phyloP scores from a whole-genome alignment of 2,888 invertebrate species.

The Sialis fuliginosa region DNA sequence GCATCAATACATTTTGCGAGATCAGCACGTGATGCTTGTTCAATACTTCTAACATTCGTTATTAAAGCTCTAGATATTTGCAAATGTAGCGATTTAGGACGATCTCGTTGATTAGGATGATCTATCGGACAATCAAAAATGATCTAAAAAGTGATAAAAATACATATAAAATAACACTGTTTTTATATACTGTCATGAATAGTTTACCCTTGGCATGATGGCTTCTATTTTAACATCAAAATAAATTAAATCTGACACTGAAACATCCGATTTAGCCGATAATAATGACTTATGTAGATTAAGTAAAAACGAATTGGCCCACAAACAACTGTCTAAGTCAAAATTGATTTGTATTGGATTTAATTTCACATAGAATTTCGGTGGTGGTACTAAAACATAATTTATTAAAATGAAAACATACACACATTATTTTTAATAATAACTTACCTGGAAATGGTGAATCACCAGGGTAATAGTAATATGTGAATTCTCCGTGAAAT shows the following conservation, averaged over 20 bases:
- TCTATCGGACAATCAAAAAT: constrained; percentile 61
- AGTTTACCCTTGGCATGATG: constrained; percentile 74
- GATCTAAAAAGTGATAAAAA: constrained; percentile 31
- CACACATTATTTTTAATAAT: constrained; percentile 1
- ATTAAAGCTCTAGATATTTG: constrained; percentile 61
- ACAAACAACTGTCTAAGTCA: constrained; percentile 75
- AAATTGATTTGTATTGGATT: constrained; percentile 80
- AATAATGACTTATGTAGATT: constrained; percentile 65
- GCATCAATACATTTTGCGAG: constrained; percentile 63
- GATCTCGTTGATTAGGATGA: constrained; percentile 64
- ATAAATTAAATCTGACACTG: constrained; percentile 33
- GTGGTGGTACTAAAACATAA: constrained; percentile 65
- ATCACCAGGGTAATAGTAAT: constrained; percentile 90
- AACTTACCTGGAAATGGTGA: constrained; percentile 69
- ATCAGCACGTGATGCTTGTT: constrained; percentile 56
- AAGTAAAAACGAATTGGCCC: constrained; percentile 86
- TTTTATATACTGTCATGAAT: background rate
- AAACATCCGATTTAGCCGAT: constrained; percentile 25
- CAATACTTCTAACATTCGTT: constrained; percentile 47
- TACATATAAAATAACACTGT: background rate
- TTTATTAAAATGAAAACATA: constrained; percentile 1
- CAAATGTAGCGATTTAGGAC: constrained; percentile 73
- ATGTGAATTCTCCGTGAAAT: constrained; percentile 89
- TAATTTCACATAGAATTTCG: constrained; percentile 78
- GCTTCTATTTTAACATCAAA: constrained; percentile 82